phyloP scores from a whole-genome alignment of 1,140 invertebrate species.

The Macrosteles quadrilineatus region DNA sequence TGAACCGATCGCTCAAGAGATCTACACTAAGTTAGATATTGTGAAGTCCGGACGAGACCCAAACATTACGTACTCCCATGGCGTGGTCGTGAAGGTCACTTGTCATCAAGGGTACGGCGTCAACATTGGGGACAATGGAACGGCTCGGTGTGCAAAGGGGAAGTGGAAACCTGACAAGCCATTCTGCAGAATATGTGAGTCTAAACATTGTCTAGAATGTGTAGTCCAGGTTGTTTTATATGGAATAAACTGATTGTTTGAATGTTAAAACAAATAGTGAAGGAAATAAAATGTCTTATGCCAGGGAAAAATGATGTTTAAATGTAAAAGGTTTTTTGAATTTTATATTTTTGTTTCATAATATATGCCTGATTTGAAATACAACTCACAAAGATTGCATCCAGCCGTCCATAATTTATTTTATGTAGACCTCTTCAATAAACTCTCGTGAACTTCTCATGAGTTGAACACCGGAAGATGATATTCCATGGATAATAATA shows the following conservation, averaged over 20 bases:
- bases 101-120: constrained; percentile 74
- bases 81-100: constrained; percentile 42
- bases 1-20: constrained; percentile 60
- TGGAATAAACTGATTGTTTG: not conserved
- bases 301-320: too few species aligned
- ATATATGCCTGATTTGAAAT: too few species aligned
- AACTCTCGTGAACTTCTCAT: too few species aligned
- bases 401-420: too few species aligned
- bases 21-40: constrained; percentile 65
- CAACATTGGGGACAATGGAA: constrained; percentile 71
- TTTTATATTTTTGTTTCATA: too few species aligned
- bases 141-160: constrained; percentile 74
- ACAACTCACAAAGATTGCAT: too few species aligned
- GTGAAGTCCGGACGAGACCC: constrained; percentile 64
- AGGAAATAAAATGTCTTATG: too few species aligned
- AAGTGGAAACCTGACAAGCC: constrained; percentile 80
- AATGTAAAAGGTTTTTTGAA: too few species aligned
- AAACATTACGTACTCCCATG: constrained; percentile 56
- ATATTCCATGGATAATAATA: too few species aligned
- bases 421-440: too few species aligned
- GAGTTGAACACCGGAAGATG: too few species aligned
- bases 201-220: constrained; percentile 32
- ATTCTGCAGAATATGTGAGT: constrained; percentile 72
- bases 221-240: not conserved
- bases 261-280: too few species aligned